Evolutionary conservation across 2,888 invertebrate species (phyloP), one percentile per base, ranked within the genome.

Genomic region (Ypsolopha scabrella): DNA sequence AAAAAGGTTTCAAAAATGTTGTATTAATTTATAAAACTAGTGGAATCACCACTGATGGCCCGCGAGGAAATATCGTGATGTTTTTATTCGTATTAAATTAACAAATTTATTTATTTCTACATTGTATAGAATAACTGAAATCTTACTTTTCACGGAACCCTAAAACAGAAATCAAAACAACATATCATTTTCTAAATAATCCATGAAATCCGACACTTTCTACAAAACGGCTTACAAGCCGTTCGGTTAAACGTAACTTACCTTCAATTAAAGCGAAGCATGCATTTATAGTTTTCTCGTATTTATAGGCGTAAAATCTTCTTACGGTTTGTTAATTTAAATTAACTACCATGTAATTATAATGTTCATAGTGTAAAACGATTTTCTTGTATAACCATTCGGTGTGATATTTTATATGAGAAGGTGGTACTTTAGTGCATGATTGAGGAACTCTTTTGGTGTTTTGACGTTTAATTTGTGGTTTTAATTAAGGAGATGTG

Each of bases 291-390:
- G 64, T 70, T 67, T 65, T 61, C 60, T 11, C 54, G 64, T 69
- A 68, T 72, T 73, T 57, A 75, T 70, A 63, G 59, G 64, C 71
- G 69, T 75, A 67, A 73, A 74, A 71, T 75, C 67, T 65, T 70
- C 72, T 67, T 66, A 71, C 64, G 68, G 72, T 71, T 71, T 64
- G 72, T 76, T 79, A 72, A 75, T 77, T 70, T 69, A 68, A 72
- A 76, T 75, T 73, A 73, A 75, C 72, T 65, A 68, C 70, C 70
- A 67, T 67, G 68, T 78, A 77, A 80, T 79, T 75, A 76, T 68
- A 65, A 68, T 66, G 68, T 70, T 67, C 64, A 62, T 67, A 62
- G 63, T 64, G 59, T 58, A 62, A 67, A 73, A 64, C 69, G 66
- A 70, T 73, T 74, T 72, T 67, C 70, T 64, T 70, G 72, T 70